Conservation (phyloP, 2,113 vertebrate genomes). For the Muscicapa adusta region DNA sequence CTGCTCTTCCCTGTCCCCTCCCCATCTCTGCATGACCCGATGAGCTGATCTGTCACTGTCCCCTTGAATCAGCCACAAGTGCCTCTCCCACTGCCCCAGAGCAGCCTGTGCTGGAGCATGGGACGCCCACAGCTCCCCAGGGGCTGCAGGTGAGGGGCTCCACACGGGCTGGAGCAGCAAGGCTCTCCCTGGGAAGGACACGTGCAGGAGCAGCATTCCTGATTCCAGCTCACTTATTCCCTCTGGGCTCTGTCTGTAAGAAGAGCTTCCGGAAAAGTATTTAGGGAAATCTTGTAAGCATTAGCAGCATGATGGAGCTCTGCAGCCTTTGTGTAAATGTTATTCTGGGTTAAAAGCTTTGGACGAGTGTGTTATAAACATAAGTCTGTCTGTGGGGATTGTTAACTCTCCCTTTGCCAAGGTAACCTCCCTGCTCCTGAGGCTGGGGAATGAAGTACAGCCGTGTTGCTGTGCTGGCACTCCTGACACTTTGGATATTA, state of each 20-base stretch:
- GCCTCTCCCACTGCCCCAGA: neutral
- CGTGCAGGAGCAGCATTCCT: fast-evolving
- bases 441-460: neutral
- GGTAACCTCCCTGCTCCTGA: neutral
- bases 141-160: neutral
- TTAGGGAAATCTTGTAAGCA: constrained; percentile 41
- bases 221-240: neutral
- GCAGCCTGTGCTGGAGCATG: neutral
- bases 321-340: constrained; percentile 21
- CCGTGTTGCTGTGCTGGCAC: fast-evolving
- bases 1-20: neutral
- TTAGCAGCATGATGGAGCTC: constrained; percentile 31
- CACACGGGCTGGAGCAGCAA: fast-evolving
- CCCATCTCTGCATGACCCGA: fast-evolving
- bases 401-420: constrained; percentile 14
- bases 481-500: neutral
- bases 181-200: neutral
- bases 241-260: neutral
- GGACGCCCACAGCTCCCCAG: neutral
- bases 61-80: neutral
- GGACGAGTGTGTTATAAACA: constrained; percentile 30
- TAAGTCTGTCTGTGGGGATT: neutral
- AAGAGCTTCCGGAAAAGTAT: constrained; percentile 10
- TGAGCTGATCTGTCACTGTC: neutral
- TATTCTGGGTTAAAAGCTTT: constrained; percentile 58